These are phyloP conservation scores for Abramis brama DNA, from an alignment of 2,113 vertebrate genomes.

Conservation along the genomic window DNA sequence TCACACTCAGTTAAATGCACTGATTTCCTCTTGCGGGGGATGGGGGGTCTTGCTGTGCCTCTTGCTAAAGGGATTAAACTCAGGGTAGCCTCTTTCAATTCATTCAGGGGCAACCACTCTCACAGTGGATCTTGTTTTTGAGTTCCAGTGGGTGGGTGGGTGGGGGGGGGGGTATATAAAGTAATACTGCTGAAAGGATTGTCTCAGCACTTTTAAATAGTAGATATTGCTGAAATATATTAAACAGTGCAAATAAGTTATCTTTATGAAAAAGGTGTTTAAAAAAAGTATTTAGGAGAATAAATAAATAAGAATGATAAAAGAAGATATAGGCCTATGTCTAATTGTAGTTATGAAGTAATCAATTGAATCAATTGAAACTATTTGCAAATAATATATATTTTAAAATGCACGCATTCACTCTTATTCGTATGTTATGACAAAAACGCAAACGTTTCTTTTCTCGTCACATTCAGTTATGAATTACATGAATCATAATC, in stretches of 20 bases:
- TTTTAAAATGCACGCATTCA: too few relatives aligned
- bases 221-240: not conserved
- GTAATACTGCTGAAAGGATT: not conserved
- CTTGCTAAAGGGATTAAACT: conserved; percentile 55
- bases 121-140: conserved; percentile 1
- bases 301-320: too few relatives aligned
- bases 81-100: conserved; percentile 11
- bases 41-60: not conserved
- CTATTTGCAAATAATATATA: too few relatives aligned
- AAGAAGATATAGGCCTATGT: too few relatives aligned
- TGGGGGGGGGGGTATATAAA: not conserved
- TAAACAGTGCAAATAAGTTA: not conserved
- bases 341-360: too few relatives aligned
- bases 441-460: too few relatives aligned
- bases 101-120: not conserved
- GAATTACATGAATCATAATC: too few relatives aligned
- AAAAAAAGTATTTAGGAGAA: too few relatives aligned
- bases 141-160: not conserved
- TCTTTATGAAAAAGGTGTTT: not conserved
- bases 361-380: too few relatives aligned
- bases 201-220: not conserved
- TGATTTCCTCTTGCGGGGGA: conserved; percentile 53
- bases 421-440: too few relatives aligned
- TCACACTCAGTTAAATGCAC: conserved; percentile 36
- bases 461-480: too few relatives aligned